Evolutionary conservation across 2,113 vertebrate species (phyloP), one percentile per base, ranked within the genome.

Genomic region (Falcunculus frontatus): DNA sequence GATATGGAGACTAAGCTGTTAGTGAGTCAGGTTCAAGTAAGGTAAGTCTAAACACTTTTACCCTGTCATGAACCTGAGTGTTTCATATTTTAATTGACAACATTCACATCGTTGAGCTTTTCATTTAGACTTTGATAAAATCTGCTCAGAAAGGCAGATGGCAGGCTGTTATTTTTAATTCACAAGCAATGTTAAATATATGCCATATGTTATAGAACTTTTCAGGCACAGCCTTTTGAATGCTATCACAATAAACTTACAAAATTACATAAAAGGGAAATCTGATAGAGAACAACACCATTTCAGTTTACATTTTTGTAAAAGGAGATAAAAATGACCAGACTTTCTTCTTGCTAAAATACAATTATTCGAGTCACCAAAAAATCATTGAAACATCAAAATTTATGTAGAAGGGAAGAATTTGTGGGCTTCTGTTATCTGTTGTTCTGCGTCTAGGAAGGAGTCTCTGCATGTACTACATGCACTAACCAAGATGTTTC

Each of bases 131-230:
- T 98, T 97, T 97, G 97, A 97, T 97, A 98, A 98, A 98, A 98
- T 98, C 97, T 97, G 97, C 97, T 98, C 97, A 97, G 96, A 97
- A 96, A 98, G 97, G 97, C 98, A 98, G 98, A 98, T 98, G 98
- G 98, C 92, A 96, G 97, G 97, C 96, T 98, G 98, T 98, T 98
- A 98, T 98, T 98, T 98, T 98, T 98, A 98, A 98, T 98, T 98
- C 98, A 98, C 98, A 98, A 98, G 97, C 98, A 97, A 98, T 98
- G 98, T 98, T 98, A 98, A 98, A 98, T 98, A 98, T 98, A 98
- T 98, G 97, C 98, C 98, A 98, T 98, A 98, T 98, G 98, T 98
- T 98, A 97, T 89, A 98, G 97, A 98, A 98, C 95, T 98, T 98
- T 97, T 98, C 97, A 98, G 97, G 97, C 95, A 17, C 97, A 98